Evolutionary conservation across 2,797 vertebrate species (phyloP), one percentile per base, ranked within the genome.

Genomic region (Falco columbarius): DNA sequence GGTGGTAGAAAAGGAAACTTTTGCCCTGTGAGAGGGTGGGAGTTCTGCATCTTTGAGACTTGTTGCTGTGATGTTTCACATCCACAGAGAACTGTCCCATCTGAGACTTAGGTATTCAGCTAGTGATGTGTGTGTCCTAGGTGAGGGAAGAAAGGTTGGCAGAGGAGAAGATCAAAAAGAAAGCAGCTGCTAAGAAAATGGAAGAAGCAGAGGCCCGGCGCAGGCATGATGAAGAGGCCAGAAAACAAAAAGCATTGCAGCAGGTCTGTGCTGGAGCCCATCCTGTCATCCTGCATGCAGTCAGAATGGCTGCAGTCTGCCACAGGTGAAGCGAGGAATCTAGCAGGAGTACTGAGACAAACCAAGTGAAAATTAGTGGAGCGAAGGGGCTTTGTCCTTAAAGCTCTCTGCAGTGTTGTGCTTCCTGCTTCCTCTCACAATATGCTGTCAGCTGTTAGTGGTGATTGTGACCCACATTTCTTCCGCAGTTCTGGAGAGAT

Each of bases 211-310:
- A 98, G 87, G 96, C 96, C 0, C 98, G 98, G 61, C 98, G 99
- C 87, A 97, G 80, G 54, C 96, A 99, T 29, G 99, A 99, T 15
- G 99, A 99, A 55, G 99, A 99, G 56, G 98, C 98, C 3, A 97
- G 98, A 23, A 98, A 86, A 86, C 97, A 97, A 26, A 95, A 71
- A 92, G 95, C 95, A n/a, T 96, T 97, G 65, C 98, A 98, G 49
- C 97, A 98, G 98, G 98, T 98, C 6, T 1, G 91, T 81, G 73
- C 36, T 24, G 7, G 44, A 42, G 71, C 52, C 34, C 13, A 3
- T 23, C 47, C 52, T 62, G 1, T 21, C 19, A 0, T 7, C n/a
- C 44, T 7, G 30, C 10, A 2, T 8, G 18, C 8, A 5, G 2
- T 21, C 22, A 30, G 56, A 21, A 19, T 4, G 65, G 26, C 61